phyloP scores from a whole-genome alignment of 2,797 vertebrate species.

The Takifugu rubripes region DNA sequence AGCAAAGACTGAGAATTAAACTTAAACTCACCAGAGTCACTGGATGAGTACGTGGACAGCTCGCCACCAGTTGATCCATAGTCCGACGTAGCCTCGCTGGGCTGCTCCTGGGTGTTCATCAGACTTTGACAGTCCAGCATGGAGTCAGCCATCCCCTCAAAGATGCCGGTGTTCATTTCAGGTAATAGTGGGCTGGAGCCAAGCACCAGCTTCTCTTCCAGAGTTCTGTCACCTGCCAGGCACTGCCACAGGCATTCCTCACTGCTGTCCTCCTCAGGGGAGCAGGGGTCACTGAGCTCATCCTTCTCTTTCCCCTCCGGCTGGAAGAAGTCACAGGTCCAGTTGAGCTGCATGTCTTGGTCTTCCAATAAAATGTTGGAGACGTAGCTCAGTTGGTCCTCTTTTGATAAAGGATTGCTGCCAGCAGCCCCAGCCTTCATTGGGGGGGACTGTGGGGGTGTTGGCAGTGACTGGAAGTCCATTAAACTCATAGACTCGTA shows the following conservation, averaged over 20 bases:
- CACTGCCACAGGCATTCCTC: conserved; percentile 74
- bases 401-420: conserved; percentile 69
- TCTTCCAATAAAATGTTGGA: conserved; percentile 79
- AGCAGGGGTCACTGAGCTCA: conserved; percentile 26
- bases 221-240: conserved; percentile 39
- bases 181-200: conserved; percentile 76
- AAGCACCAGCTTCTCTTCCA: conserved; percentile 73
- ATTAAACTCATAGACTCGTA: conserved; percentile 71
- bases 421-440: conserved; percentile 51
- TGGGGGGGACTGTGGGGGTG: conserved; percentile 75
- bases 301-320: conserved; percentile 31
- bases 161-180: conserved; percentile 77
- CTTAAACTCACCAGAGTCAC: conserved; percentile 77
- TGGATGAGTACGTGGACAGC: conserved; percentile 65
- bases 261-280: conserved; percentile 25
- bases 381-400: conserved; percentile 78
- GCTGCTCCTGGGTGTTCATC: conserved; percentile 60
- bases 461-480: conserved; percentile 73
- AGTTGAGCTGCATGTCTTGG: conserved; percentile 70
- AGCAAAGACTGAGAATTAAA: neutral
- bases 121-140: conserved; percentile 72
- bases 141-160: conserved; percentile 77
- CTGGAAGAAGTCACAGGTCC: conserved; percentile 67
- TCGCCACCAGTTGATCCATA: conserved; percentile 72
- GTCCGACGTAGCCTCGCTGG: conserved; percentile 70